Percentiles rank a stretch among this genome's conserved stretches.
These are phyloP conservation scores for Onthophagus sagittarius DNA, from an alignment of 2,888 invertebrate genomes.

Conservation along the genomic window DNA sequence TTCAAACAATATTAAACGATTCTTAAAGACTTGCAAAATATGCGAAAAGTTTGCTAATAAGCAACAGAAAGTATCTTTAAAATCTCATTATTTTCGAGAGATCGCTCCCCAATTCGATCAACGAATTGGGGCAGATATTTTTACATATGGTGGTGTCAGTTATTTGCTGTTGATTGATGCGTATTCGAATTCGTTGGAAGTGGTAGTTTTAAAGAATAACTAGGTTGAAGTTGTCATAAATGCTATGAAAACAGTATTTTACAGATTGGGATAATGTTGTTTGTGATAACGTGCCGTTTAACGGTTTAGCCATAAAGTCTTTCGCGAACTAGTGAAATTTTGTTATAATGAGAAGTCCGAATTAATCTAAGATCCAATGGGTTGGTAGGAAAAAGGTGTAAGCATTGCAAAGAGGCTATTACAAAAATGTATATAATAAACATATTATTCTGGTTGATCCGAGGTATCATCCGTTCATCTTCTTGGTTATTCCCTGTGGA, in stretches of 20 bases:
- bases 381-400: slow-evolving; percentile 27
- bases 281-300: slow-evolving; percentile 30
- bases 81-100: slow-evolving; percentile 19
- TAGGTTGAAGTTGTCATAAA: too few species aligned
- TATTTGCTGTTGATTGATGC: slow-evolving; percentile 29
- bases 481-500: too few species aligned
- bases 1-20: slow-evolving; percentile 13
- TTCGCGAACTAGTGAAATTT: slow-evolving; percentile 30
- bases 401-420: slow-evolving; percentile 27
- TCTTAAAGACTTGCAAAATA: slow-evolving; percentile 10
- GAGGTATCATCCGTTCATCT: too few species aligned
- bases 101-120: too few species aligned
- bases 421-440: slow-evolving; percentile 19
- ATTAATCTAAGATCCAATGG: slow-evolving; percentile 31
- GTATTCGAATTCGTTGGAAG: slow-evolving; percentile 27
- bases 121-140: slow-evolving; percentile 19
- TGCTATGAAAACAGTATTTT: too few species aligned
- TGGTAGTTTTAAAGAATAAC: too few species aligned
- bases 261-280: too few species aligned
- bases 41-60: slow-evolving; percentile 18
- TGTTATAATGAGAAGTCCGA: slow-evolving; percentile 27
- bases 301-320: slow-evolving; percentile 25
- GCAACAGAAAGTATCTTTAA: slow-evolving; percentile 22
- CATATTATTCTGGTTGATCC: too few species aligned
- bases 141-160: slow-evolving; percentile 23